These are phyloP conservation scores for Amiota minor DNA, from an alignment of 2,888 invertebrate species.

Conservation along the genomic window DNA sequence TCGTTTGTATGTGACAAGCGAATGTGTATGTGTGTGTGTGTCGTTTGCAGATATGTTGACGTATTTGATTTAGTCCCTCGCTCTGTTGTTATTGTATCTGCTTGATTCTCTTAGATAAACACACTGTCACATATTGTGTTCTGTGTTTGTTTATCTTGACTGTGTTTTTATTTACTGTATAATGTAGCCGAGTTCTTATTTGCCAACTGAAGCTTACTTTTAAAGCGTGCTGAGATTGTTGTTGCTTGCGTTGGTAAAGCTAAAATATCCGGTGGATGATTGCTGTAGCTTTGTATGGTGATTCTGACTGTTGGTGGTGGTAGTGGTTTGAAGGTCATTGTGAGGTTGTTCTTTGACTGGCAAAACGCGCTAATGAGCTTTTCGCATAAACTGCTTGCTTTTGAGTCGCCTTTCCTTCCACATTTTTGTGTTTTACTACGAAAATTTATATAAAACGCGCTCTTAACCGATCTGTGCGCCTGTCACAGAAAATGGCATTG, in stretches of 20 bases:
- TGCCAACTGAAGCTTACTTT: constrained; percentile 4
- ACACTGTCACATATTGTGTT: not conserved
- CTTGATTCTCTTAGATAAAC: too few species aligned
- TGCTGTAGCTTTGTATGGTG: too few species aligned
- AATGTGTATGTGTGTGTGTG: constrained; percentile 38
- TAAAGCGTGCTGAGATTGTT: constrained; percentile 19
- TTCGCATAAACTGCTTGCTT: constrained; percentile 41
- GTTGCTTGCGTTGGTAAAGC: not conserved
- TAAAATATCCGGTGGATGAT: too few species aligned
- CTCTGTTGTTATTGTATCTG: too few species aligned
- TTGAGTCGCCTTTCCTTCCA: constrained; percentile 23
- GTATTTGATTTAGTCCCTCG: too few species aligned
- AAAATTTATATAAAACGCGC: constrained; percentile 44
- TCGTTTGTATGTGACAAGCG: constrained; percentile 39
- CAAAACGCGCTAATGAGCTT: constrained; percentile 49
- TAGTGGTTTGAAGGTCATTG: too few species aligned
- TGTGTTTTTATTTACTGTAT: not conserved
- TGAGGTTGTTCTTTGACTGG: not conserved
- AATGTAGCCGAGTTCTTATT: not conserved
- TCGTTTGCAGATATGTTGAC: constrained; percentile 40
- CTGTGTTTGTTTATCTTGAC: not conserved
- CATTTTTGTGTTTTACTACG: constrained; percentile 34
- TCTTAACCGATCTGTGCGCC: constrained; percentile 63
- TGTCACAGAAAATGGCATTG: constrained; percentile 52
- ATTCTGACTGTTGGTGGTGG: too few species aligned